Base-by-base conservation (phyloP, 2,113 vertebrate genomes). In the Lepidothrix coronata region DNA sequence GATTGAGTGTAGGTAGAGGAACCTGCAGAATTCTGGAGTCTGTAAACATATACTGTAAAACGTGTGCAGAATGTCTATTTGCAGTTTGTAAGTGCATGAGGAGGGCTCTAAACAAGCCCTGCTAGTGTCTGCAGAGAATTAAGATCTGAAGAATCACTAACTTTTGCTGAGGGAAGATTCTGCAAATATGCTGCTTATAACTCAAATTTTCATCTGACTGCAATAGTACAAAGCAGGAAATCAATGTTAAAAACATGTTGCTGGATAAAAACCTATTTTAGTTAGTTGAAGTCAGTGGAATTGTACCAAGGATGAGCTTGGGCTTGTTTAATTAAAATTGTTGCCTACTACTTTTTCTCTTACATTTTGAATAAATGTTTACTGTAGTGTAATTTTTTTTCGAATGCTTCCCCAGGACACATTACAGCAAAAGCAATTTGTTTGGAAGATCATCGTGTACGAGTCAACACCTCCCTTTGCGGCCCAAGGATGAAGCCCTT, bases 381-480 rank as follows among this genome's bases (percentile, higher is more conserved):
- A 15, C 88, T 68, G 73, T 48, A 39, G 49, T 66, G n/a, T 54
- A 17, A 87, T 78, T 58, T 51, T 58, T 58, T 58, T 84, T 31
- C 75, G 85, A 27, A 71, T 94, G 4, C 89, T 52, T 97, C 88
- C 70, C 28, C 70, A 99, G 99, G 99, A 93, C 98, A 99, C 66
- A 97, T 99, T 89, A 99, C 98, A 27, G 97, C 98, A 88, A 99
- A 99, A 96, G 98, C 98, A 20, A 96, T 99, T 91, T 99, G 99
- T 96, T 97, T 99, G 88, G 98, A 98, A 97, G 99, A 99, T 85
- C 98, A 98, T 85, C 98, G 95, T 33, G 97, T 92, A 20, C 99
- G 97, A 97, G 99, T 99, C 83, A 99, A 99, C 97, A 96, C 98
- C 91, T 98, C 98, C 71, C 97, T 99, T 76, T 99, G 99, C 79